A percentile compares a stretch with the other conserved stretches of the same genome.
These are phyloP conservation scores for Pan paniscus DNA, from an alignment of 2,113 vertebrate species.

Conservation along the genomic window DNA sequence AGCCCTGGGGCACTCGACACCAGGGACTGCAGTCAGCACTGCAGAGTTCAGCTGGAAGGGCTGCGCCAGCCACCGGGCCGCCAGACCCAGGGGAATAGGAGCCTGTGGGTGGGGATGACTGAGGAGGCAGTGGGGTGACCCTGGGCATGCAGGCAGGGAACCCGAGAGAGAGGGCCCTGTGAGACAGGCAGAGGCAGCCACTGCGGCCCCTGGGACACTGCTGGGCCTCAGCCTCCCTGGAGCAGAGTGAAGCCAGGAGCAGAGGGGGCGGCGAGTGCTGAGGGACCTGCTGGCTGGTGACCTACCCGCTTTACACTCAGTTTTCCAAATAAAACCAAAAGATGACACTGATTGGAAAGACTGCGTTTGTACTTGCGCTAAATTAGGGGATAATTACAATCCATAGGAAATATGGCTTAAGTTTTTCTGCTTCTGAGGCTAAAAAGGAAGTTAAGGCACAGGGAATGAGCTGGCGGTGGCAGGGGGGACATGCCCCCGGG, in stretches of 20 bases:
- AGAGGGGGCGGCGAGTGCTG: not conserved
- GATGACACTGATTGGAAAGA: not conserved
- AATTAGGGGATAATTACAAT: not conserved
- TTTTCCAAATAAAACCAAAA: not conserved
- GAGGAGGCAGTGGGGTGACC: not conserved
- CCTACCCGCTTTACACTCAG: not conserved
- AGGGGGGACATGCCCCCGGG: too few species aligned
- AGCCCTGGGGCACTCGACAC: too few species aligned
- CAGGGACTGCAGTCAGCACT: not conserved
- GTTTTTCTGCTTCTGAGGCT: not conserved
- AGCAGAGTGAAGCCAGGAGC: not conserved
- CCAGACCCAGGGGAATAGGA: not conserved
- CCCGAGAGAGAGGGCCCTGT: fast-evolving
- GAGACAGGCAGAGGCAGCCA: not conserved
- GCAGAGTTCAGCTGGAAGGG: not conserved
- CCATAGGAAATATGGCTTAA: not conserved
- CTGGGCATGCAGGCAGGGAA: not conserved
- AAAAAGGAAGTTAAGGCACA: not conserved
- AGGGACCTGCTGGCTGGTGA: not conserved
- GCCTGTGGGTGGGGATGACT: not conserved
- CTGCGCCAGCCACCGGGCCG: too few species aligned
- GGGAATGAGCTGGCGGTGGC: not conserved
- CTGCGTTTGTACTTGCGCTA: not conserved
- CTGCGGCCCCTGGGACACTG: not conserved
- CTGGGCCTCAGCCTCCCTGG: too few species aligned